A percentile compares a stretch with the other conserved stretches of the same genome.
phyloP scores from a whole-genome alignment of 2,797 vertebrate genomes.

The Rhynchotus rufescens region DNA sequence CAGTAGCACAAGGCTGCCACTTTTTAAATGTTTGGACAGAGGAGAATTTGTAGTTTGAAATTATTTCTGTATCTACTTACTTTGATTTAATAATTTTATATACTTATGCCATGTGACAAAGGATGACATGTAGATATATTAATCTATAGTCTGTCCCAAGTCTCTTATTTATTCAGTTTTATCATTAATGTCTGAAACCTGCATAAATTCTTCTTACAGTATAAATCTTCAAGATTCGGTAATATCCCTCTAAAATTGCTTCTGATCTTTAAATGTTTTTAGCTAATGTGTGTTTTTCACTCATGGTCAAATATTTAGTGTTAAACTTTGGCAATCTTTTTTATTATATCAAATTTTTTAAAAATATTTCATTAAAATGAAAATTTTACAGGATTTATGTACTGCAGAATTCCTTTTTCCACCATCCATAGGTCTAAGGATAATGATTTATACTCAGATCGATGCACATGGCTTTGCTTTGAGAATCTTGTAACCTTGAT shows the following conservation, averaged over 20 bases:
- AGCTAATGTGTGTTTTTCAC: background rate
- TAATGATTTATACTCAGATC: background rate
- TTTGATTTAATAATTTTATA: constrained; percentile 3
- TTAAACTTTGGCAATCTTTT: background rate
- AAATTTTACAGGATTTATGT: background rate
- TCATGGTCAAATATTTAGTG: background rate
- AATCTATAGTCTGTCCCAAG: background rate
- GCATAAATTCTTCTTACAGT: background rate
- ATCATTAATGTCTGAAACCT: background rate
- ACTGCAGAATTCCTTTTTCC: background rate
- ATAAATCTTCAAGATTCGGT: background rate
- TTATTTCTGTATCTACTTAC: background rate
- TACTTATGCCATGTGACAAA: background rate
- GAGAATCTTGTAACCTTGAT: background rate
- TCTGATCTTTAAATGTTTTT: background rate
- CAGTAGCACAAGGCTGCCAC: background rate
- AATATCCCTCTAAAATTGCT: background rate
- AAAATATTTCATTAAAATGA: background rate
- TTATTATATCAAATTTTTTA: background rate
- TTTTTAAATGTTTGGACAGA: background rate
- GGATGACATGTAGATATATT: background rate
- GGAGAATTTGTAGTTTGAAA: background rate
- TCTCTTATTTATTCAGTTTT: background rate
- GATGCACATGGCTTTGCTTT: background rate
- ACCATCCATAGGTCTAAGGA: background rate